Conservation (phyloP, 2,113 vertebrate species). For the Sapajus apella region DNA sequence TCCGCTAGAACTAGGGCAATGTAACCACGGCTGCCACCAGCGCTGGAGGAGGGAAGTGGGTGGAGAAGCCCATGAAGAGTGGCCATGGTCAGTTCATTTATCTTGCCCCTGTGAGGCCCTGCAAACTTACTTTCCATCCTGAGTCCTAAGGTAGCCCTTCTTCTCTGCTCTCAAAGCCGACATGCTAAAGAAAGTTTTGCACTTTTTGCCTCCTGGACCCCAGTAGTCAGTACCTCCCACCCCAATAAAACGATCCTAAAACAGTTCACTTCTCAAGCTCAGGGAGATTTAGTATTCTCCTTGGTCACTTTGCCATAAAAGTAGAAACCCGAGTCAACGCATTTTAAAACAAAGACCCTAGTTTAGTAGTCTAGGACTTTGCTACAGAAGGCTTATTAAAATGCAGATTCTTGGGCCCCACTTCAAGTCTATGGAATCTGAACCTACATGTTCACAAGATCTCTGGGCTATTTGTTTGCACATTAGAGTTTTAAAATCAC, state of each 20-base stretch:
- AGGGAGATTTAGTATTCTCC: background rate
- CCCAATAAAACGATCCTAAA: background rate
- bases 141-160: background rate
- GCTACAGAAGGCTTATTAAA: background rate
- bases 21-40: background rate
- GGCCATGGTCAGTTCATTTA: background rate
- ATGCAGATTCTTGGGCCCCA: background rate
- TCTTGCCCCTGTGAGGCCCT: background rate
- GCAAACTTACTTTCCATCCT: background rate
- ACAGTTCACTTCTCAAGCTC: background rate
- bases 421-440: background rate
- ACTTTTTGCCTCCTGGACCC: no score
- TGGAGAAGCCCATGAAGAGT: no score
- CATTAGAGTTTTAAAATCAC: background rate
- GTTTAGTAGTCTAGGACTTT: no score
- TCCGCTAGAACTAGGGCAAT: no score
- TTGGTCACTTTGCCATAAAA: background rate
- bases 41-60: rapidly evolving
- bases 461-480: background rate
- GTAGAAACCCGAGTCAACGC: background rate
- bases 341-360: background rate
- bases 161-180: background rate
- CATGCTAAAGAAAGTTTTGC: background rate
- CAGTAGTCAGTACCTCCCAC: background rate
- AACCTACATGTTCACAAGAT: background rate